Conservation (phyloP, 2,888 invertebrate genomes). For the Leucoma salicis region DNA sequence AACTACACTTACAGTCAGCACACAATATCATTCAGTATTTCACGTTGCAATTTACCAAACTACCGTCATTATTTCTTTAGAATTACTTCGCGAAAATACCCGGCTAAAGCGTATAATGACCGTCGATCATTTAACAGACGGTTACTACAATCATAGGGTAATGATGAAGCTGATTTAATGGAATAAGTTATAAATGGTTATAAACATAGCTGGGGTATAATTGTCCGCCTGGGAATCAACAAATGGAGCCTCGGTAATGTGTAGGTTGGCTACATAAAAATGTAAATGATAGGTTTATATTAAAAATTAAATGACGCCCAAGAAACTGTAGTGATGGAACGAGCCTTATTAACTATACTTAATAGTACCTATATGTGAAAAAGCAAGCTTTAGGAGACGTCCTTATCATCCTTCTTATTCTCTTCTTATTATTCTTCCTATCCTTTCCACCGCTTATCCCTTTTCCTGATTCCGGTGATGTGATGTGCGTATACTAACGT, state of each 20-base stretch:
- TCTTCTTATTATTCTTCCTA: too few relatives aligned
- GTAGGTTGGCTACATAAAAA: not conserved
- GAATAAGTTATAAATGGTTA: slow-evolving; percentile 64
- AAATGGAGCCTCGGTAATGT: slow-evolving; percentile 40
- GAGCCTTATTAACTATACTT: too few relatives aligned
- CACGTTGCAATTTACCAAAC: slow-evolving; percentile 29
- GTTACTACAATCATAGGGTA: slow-evolving; percentile 44
- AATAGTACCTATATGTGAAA: too few relatives aligned
- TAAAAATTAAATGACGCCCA: too few relatives aligned
- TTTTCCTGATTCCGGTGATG: too few relatives aligned
- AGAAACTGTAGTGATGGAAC: too few relatives aligned
- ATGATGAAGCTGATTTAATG: slow-evolving; percentile 55
- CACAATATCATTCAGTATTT: slow-evolving; percentile 10
- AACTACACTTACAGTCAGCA: slow-evolving; percentile 6
- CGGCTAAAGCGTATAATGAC: slow-evolving; percentile 45
- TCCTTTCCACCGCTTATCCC: too few relatives aligned
- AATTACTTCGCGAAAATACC: slow-evolving; percentile 24
- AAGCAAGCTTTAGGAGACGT: too few relatives aligned
- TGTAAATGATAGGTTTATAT: not conserved
- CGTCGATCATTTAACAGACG: slow-evolving; percentile 41
- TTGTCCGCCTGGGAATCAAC: slow-evolving; percentile 55
- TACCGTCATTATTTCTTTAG: slow-evolving; percentile 18
- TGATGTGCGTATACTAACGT: too few relatives aligned
- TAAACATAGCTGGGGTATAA: slow-evolving; percentile 57
- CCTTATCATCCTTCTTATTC: too few relatives aligned